Evolutionary conservation across 2,797 vertebrate species (phyloP).

Genomic region (Thamnophis elegans): DNA sequence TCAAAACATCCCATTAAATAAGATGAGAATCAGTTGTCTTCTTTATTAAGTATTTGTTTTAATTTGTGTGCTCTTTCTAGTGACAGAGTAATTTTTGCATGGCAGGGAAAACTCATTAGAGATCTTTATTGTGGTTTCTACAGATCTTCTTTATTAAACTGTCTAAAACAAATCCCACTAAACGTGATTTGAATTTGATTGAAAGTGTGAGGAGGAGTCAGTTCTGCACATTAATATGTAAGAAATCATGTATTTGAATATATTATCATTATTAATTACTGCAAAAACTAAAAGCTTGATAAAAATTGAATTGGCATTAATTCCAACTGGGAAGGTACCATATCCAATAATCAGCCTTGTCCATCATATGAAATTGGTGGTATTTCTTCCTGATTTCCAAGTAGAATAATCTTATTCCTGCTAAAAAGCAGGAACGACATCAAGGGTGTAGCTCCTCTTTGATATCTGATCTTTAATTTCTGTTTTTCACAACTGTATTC

Average conservation of each 20-base stretch:
- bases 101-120: conserved; percentile 51
- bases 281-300: conserved; percentile 42
- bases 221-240: conserved; percentile 47
- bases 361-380: conserved; percentile 54
- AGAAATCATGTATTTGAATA: conserved; percentile 51
- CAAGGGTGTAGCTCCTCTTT: neutral
- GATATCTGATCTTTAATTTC: neutral
- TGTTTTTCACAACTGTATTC: neutral
- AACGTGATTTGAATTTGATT: conserved; percentile 54
- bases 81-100: conserved; percentile 56
- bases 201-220: conserved; percentile 21
- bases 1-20: conserved; percentile 57
- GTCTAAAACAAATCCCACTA: conserved; percentile 32
- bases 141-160: conserved; percentile 39
- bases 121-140: conserved; percentile 46
- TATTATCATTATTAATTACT: conserved; percentile 55
- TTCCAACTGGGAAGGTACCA: conserved; percentile 42
- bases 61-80: conserved; percentile 59
- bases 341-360: conserved; percentile 54
- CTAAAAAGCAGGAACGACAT: conserved; percentile 31
- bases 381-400: conserved; percentile 57
- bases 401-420: conserved; percentile 43
- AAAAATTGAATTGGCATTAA: conserved; percentile 53
- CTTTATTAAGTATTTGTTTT: conserved; percentile 63
- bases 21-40: conserved; percentile 58